Percentiles rank a stretch among this genome's conserved stretches.
phyloP scores from a whole-genome alignment of 2,888 invertebrate genomes.

The Lasioglossum leucozonium region DNA sequence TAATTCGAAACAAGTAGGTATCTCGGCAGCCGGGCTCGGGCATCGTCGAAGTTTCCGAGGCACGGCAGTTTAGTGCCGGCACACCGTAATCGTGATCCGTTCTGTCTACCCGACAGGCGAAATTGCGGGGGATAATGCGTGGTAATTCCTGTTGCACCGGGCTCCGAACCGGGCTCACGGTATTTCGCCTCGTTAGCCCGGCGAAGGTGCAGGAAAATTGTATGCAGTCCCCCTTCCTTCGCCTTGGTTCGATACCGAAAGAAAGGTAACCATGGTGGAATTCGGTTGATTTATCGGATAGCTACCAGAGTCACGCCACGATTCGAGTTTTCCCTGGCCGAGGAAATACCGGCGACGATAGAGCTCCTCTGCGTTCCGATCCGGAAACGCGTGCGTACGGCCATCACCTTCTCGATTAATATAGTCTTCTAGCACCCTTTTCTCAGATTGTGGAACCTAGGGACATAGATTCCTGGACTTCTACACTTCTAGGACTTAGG shows the following conservation, averaged over 20 bases:
- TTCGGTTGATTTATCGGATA: background rate
- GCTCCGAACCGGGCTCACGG: background rate
- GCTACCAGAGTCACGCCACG: background rate
- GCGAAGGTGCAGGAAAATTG: background rate
- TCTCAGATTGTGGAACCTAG: too few species aligned
- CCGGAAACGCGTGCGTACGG: too few species aligned
- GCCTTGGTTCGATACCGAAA: background rate
- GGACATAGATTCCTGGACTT: too few species aligned
- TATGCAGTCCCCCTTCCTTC: background rate
- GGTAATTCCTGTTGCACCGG: conserved; percentile 21
- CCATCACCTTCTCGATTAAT: too few species aligned
- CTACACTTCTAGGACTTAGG: too few species aligned
- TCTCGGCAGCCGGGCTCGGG: background rate
- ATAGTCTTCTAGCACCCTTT: too few species aligned
- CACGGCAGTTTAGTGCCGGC: background rate
- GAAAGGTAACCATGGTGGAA: conserved; percentile 3
- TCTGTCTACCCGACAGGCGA: conserved; percentile 5
- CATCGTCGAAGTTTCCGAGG: conserved; percentile 3
- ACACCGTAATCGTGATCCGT: conserved; percentile 24
- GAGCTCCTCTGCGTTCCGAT: background rate
- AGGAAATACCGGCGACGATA: too few species aligned
- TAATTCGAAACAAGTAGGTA: conserved; percentile 24
- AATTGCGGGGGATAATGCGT: conserved; percentile 20
- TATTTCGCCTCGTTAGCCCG: conserved; percentile 9
- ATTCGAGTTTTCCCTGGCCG: background rate